Evolutionary conservation across 2,888 invertebrate genomes (phyloP).

Genomic region (Pristionchus arcanus): DNA sequence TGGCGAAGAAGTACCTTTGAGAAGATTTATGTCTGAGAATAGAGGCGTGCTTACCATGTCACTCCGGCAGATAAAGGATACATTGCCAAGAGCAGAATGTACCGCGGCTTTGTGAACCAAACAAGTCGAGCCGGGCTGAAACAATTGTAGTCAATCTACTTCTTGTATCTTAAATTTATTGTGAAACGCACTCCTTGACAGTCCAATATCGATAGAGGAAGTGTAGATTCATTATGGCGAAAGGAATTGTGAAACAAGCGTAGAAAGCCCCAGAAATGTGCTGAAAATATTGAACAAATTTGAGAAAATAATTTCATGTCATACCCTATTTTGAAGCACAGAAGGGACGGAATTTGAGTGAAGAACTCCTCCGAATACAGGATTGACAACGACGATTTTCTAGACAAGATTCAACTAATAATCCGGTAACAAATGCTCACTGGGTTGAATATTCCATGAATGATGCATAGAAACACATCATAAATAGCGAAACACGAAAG

Average conservation of each 20-base stretch:
- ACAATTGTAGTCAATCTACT: background rate
- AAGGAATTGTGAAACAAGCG: background rate
- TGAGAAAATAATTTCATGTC: background rate
- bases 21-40: background rate
- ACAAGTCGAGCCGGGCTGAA: background rate
- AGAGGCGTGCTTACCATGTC: background rate
- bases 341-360: background rate
- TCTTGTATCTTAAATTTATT: too few relatives aligned
- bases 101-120: background rate
- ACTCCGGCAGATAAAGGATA: background rate
- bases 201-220: constrained; percentile 23
- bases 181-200: background rate
- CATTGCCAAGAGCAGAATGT: background rate
- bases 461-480: background rate
- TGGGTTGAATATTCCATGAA: background rate
- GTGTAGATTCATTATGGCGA: background rate
- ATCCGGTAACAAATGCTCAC: background rate
- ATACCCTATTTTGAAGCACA: background rate
- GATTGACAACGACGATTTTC: background rate
- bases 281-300: background rate
- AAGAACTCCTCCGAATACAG: background rate
- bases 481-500: background rate
- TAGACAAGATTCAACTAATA: background rate
- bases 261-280: background rate
- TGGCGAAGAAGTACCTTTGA: background rate